These are phyloP conservation scores for Notarius quadriscutis DNA, from an alignment of 2,113 vertebrate species.

Conservation along the genomic window DNA sequence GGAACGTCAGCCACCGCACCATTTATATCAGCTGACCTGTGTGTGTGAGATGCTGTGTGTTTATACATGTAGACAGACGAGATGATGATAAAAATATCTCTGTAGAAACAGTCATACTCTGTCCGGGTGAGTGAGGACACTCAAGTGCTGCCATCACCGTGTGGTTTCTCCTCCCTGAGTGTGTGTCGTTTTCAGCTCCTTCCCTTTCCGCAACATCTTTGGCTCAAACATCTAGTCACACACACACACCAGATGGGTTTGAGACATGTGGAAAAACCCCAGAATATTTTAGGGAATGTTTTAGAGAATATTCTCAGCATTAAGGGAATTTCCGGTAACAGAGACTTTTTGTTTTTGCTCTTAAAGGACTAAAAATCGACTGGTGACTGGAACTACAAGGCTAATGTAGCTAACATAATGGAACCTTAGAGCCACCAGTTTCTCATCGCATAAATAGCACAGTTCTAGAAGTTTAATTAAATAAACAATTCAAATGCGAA, in stretches of 20 bases:
- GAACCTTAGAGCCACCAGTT: neutral
- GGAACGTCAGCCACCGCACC: constrained; percentile 15
- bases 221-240: neutral
- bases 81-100: constrained; percentile 10
- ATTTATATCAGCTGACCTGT: constrained; percentile 27
- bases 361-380: neutral
- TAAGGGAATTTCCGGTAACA: neutral
- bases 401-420: neutral
- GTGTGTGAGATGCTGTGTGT: neutral
- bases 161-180: constrained; percentile 9
- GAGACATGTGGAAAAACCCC: constrained; percentile 19
- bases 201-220: neutral
- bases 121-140: constrained; percentile 7
- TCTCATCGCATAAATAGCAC: neutral
- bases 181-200: neutral
- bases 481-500: neutral
- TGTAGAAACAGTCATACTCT: neutral
- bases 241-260: neutral
- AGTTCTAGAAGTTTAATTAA: neutral
- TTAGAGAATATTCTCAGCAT: constrained; percentile 14
- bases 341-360: neutral
- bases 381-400: neutral
- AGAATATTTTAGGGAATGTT: constrained; percentile 11
- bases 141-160: neutral
- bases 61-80: neutral